These are phyloP conservation scores for Palythoa grandis DNA, from an alignment of 92 coral and sea anemone genomes.

Conservation along the genomic window DNA sequence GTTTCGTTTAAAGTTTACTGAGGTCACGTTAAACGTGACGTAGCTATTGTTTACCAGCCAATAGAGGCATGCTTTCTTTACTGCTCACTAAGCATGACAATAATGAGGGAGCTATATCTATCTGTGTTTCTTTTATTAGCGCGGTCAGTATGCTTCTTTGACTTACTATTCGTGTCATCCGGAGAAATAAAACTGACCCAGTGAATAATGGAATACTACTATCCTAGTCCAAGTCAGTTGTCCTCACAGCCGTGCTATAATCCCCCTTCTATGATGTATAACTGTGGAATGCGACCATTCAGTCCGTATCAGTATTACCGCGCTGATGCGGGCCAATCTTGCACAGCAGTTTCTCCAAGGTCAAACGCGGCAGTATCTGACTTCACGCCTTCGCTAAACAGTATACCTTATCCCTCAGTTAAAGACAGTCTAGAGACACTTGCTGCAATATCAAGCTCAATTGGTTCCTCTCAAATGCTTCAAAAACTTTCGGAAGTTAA, in stretches of 20 bases:
- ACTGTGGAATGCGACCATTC: conserved; percentile 73
- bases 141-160: conserved; percentile 41
- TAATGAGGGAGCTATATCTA: conserved; percentile 43
- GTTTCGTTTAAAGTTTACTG: conserved; percentile 60
- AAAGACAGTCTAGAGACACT: conserved; percentile 41
- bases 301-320: conserved; percentile 66
- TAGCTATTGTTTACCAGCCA: conserved; percentile 69
- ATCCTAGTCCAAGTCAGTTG: conserved; percentile 37
- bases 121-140: conserved; percentile 45
- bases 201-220: conserved; percentile 34
- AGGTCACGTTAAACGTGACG: conserved; percentile 75
- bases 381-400: conserved; percentile 37
- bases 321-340: conserved; percentile 33
- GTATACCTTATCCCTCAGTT: conserved; percentile 41
- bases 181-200: conserved; percentile 17
- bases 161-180: conserved; percentile 30
- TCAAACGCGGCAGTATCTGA: conserved; percentile 29
- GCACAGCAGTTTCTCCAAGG: conserved; percentile 47
- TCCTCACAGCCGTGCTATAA: conserved; percentile 51
- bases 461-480: conserved; percentile 39
- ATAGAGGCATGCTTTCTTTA: conserved; percentile 33
- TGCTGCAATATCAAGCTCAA: conserved; percentile 42
- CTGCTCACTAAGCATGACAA: conserved; percentile 43
- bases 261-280: conserved; percentile 63
- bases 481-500: conserved; percentile 34